Percentiles rank a stretch among this genome's conserved stretches.
These are phyloP conservation scores for Planococcus citri DNA, from an alignment of 1,140 invertebrate genomes.

Conservation along the genomic window DNA sequence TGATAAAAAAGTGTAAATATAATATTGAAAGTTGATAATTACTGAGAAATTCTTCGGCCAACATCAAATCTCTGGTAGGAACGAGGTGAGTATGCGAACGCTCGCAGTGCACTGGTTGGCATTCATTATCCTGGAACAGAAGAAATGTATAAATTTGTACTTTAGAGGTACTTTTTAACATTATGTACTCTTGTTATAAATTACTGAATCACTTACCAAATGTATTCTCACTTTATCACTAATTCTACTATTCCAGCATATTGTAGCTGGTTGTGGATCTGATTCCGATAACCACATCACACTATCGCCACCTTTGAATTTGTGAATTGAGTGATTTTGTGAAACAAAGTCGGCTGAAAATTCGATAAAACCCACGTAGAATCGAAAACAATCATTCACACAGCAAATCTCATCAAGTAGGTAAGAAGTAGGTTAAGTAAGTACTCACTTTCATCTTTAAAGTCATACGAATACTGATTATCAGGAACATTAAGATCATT, in stretches of 20 bases:
- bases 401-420: too few relatives aligned
- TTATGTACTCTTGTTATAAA: not conserved
- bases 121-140: not conserved
- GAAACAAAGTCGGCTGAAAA: not conserved
- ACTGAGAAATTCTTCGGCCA: constrained; percentile 25
- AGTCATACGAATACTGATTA: too few relatives aligned
- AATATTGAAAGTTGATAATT: not conserved
- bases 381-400: too few relatives aligned
- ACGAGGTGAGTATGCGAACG: constrained; percentile 10
- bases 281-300: constrained; percentile 29
- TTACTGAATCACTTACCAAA: constrained; percentile 8
- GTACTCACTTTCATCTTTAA: too few relatives aligned
- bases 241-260: not conserved
- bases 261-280: not conserved
- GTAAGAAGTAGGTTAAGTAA: too few relatives aligned
- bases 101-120: not conserved
- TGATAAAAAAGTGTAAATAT: not conserved
- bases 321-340: not conserved
- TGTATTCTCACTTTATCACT: not conserved
- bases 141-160: constrained; percentile 1
- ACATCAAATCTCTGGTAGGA: constrained; percentile 24
- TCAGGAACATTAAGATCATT: too few relatives aligned
- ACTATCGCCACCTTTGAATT: not conserved
- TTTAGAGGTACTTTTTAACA: too few relatives aligned
- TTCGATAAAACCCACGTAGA: not conserved